Conservation (phyloP, 2,113 vertebrate species). For the Sitta europaea region DNA sequence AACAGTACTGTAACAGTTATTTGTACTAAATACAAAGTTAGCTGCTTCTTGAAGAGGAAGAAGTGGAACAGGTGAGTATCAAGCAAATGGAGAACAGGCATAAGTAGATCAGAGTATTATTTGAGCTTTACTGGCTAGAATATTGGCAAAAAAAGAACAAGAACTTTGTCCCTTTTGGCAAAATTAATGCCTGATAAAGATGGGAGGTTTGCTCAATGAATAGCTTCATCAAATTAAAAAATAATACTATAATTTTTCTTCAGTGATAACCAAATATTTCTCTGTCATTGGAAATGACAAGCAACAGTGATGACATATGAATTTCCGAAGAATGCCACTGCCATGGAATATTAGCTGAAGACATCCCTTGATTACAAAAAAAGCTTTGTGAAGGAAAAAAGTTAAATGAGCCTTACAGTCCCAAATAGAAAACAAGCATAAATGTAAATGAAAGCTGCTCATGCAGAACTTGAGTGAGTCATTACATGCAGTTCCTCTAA, state of each 20-base stretch:
- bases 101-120: neutral
- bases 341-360: neutral
- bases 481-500: neutral
- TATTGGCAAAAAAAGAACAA: neutral
- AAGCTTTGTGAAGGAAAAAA: neutral
- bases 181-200: neutral
- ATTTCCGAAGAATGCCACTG: neutral
- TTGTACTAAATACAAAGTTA: neutral
- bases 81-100: neutral
- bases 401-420: neutral
- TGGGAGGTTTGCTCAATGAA: neutral
- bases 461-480: neutral
- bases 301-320: neutral
- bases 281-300: neutral
- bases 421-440: neutral
- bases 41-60: neutral
- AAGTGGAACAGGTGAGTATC: neutral
- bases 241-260: neutral
- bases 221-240: neutral
- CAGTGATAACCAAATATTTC: neutral
- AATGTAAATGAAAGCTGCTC: neutral
- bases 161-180: neutral
- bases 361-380: neutral
- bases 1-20: neutral
- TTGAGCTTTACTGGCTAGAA: neutral